Conservation (phyloP, 2,113 vertebrate species). For the Sinocyclocheilus anophthalmus region DNA sequence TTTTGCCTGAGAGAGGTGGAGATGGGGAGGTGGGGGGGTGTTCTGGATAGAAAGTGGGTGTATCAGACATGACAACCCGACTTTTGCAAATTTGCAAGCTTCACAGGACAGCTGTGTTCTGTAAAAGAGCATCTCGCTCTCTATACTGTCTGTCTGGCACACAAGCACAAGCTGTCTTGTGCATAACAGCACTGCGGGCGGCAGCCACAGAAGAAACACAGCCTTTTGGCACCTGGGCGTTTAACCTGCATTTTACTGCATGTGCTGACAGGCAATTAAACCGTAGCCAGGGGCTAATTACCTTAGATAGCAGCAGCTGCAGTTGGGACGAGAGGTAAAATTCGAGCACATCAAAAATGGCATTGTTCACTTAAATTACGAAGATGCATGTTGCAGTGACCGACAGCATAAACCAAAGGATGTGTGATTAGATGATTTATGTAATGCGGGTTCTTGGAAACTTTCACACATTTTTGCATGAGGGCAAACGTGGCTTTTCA, state of each 20-base stretch:
- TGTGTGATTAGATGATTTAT: constrained; percentile 12
- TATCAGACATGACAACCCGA: constrained; percentile 57
- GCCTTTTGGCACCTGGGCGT: constrained; percentile 58
- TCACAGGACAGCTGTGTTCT: constrained; percentile 47
- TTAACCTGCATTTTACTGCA: constrained; percentile 58
- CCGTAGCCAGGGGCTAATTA: constrained; percentile 57
- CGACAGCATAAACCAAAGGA: neutral
- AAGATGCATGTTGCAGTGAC: neutral
- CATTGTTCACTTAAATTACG: constrained; percentile 7
- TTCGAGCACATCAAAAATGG: constrained; percentile 12
- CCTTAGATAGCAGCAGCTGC: constrained; percentile 41
- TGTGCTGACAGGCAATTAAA: constrained; percentile 57
- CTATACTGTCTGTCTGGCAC: constrained; percentile 19
- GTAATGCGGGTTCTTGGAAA: neutral
- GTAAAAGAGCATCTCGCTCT: neutral
- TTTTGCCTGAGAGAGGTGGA: neutral
- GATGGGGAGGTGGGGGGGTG: neutral
- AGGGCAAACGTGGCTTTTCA: constrained; percentile 25
- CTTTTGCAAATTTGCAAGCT: constrained; percentile 56
- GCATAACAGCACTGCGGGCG: constrained; percentile 38
- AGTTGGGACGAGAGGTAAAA: constrained; percentile 13
- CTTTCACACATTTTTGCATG: neutral
- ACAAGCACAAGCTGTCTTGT: constrained; percentile 25
- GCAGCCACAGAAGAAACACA: constrained; percentile 41
- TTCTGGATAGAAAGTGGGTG: constrained; percentile 35